Conservation (phyloP, 2,797 vertebrate genomes). For the Pangasius macronema region DNA sequence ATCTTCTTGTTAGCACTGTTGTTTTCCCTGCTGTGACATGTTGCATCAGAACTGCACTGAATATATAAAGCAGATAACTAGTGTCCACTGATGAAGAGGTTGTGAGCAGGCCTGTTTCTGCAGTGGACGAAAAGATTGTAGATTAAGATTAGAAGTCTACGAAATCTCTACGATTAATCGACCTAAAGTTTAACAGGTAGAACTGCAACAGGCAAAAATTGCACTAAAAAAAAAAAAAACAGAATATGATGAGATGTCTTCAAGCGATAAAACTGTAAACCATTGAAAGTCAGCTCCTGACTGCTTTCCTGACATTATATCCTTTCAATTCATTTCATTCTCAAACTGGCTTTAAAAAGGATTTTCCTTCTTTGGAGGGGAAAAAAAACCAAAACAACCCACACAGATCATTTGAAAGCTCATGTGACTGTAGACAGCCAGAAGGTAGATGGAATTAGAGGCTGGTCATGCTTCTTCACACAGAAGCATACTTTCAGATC, state of each 20-base stretch:
- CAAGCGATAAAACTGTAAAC: neutral
- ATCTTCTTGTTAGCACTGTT: neutral
- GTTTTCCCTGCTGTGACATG: neutral
- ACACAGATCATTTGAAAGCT: constrained; percentile 30
- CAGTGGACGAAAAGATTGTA: too few species aligned
- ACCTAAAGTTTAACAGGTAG: too few species aligned
- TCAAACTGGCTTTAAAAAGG: neutral
- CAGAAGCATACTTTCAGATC: constrained; percentile 14
- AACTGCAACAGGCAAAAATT: neutral
- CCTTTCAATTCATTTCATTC: neutral
- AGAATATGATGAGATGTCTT: neutral
- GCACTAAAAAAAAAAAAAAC: neutral
- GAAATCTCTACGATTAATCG: too few species aligned
- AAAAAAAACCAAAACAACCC: constrained; percentile 8
- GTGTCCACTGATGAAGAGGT: neutral
- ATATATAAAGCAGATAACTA: neutral
- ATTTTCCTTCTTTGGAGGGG: neutral
- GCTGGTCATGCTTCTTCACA: constrained; percentile 29
- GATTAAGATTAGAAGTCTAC: too few species aligned
- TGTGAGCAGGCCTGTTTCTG: neutral
- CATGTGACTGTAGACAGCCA: constrained; percentile 46
- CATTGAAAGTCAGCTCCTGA: neutral
- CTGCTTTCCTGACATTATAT: neutral
- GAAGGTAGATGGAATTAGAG: constrained; percentile 31
- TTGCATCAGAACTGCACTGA: constrained; percentile 1